A percentile compares a stretch with the other conserved stretches of the same genome.
Conservation (phyloP, 1,140 invertebrate genomes). For the Trissolcus basalis region DNA sequence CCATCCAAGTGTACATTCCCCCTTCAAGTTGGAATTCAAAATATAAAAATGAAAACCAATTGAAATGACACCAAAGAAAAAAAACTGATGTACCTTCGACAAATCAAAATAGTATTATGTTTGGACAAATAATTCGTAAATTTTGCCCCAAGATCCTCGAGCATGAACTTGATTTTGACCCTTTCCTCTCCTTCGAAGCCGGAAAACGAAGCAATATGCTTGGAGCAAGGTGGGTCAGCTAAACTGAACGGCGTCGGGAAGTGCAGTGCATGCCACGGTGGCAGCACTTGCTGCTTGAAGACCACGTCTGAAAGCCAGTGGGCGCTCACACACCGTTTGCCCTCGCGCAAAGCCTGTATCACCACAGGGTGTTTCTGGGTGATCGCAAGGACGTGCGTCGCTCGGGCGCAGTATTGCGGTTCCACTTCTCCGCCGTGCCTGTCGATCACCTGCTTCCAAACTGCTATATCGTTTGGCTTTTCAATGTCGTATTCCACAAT, state of each 20-base stretch:
- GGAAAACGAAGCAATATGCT: slow-evolving; percentile 86
- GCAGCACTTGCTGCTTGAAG: slow-evolving; percentile 86
- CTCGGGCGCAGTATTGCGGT: slow-evolving; percentile 85
- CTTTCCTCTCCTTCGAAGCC: slow-evolving; percentile 92
- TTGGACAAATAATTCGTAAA: slow-evolving; percentile 84
- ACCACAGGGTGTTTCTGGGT: slow-evolving; percentile 92
- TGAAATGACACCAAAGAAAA: slow-evolving; percentile 7
- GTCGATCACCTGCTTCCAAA: slow-evolving; percentile 89
- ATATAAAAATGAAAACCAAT: too few relatives aligned
- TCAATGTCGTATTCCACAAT: slow-evolving; percentile 85
- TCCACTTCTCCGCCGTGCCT: slow-evolving; percentile 94
- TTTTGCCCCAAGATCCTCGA: slow-evolving; percentile 90
- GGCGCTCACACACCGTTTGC: slow-evolving; percentile 91
- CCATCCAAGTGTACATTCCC: too few relatives aligned
- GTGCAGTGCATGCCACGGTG: slow-evolving; percentile 94
- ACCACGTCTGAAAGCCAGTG: slow-evolving; percentile 96
- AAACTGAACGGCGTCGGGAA: slow-evolving; percentile 87
- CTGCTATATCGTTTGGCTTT: slow-evolving; percentile 79
- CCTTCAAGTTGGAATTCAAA: too few relatives aligned
- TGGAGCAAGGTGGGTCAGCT: slow-evolving; percentile 79
- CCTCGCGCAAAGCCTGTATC: slow-evolving; percentile 83
- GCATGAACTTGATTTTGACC: slow-evolving; percentile 86
- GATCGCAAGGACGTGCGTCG: slow-evolving; percentile 94
- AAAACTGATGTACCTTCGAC: slow-evolving; percentile 73
- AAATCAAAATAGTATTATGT: slow-evolving; percentile 84